Conservation (phyloP, 2,888 invertebrate species). For the Tachystola acroxantha region DNA sequence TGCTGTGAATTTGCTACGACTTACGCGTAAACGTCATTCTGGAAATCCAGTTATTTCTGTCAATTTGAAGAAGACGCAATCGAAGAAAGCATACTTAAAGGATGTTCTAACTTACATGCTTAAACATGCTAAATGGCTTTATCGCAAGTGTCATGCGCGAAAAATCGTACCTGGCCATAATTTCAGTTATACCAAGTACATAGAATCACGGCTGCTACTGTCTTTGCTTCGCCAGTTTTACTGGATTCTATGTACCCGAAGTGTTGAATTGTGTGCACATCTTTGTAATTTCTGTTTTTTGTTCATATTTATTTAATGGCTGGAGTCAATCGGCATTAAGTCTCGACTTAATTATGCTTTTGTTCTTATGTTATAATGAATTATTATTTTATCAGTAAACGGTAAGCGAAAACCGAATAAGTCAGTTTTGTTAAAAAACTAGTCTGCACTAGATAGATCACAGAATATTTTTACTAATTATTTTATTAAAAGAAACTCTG, state of each 20-base stretch:
- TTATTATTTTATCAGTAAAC: too few species aligned
- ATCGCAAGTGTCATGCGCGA: conserved; percentile 2
- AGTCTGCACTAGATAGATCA: too few species aligned
- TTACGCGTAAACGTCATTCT: neutral
- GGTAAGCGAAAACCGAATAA: too few species aligned
- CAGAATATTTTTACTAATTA: too few species aligned
- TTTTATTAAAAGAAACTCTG: too few species aligned
- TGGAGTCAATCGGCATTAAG: too few species aligned
- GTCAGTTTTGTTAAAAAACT: too few species aligned
- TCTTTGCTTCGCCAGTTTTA: conserved; percentile 7
- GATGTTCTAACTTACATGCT: neutral
- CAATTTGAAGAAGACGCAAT: neutral
- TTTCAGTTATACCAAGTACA: conserved; percentile 3
- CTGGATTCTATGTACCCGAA: conserved; percentile 10
- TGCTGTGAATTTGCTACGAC: neutral
- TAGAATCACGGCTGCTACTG: conserved; percentile 6
- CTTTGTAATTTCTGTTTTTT: too few species aligned
- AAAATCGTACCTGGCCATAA: conserved; percentile 7
- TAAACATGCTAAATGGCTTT: conserved; percentile 3
- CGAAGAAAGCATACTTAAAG: neutral
- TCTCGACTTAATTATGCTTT: too few species aligned
- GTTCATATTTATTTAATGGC: too few species aligned
- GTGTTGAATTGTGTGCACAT: too few species aligned
- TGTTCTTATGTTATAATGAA: too few species aligned
- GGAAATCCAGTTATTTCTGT: neutral